Evolutionary conservation across 2,888 invertebrate genomes (phyloP), one percentile per base, ranked within the genome.

Genomic region (Habrosyne pyritoides): DNA sequence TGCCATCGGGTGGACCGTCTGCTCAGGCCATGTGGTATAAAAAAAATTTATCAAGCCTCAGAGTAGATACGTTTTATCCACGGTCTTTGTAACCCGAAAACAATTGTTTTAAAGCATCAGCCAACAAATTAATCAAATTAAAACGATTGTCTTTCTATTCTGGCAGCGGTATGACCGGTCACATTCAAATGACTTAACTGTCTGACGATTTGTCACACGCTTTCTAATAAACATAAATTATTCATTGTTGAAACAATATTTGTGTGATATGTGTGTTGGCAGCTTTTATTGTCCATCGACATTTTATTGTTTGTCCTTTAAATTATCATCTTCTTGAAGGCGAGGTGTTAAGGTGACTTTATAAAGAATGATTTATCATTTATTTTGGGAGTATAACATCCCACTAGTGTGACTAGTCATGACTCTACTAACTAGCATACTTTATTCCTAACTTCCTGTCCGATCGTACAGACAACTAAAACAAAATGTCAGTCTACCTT

Each of bases 221-320:
- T 51, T 18, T 21, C 52, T 56, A 56, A 59, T 54, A 53, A 66
- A 63, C 65, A 66, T n/a, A n/a, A n/a, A n/a, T 64, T 56, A 61
- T 54, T 53, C 42, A 42, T 18, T 42, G 18, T 12, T 14, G 14
- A 24, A 24, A 7, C 8, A n/a, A 18, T 18, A 42, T 42, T 42
- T 42, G 8, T 18, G n/a, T 8, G 42, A 18, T 42, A 7, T 18
- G 42, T 18, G 18, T 42, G 42, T 42, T 42, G 42, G 42, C 42
- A 42, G 18, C 42, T 42, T 42, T 1, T 36, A 12, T 42, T 42
- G 3, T 24, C 2, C 36, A 36, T n/a, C 36, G 36, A 36, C n/a
- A 14, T 36, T 36, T 36, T 18, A 42, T 18, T 18, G 14, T 18
- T 42, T 18, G 18, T 18, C 8, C 42, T 2, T 18, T 12, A 42